A percentile compares a stretch with the other conserved stretches of the same genome.
Conservation (phyloP, 1,140 invertebrate species). For the Hypsibius dujardini region DNA sequence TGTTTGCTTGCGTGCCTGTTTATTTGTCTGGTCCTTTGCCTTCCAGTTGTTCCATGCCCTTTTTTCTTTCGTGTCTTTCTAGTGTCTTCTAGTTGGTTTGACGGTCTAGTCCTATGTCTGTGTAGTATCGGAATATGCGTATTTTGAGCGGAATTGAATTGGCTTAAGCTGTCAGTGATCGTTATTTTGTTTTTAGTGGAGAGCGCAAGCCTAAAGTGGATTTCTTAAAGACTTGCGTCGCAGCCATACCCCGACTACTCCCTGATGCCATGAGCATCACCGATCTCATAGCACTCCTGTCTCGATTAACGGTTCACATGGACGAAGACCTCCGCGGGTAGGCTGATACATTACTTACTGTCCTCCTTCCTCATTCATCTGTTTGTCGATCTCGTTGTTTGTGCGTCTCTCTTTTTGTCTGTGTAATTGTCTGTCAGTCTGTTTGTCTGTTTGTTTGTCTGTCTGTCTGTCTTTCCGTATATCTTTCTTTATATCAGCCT, state of each 20-base stretch:
- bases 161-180: conserved; percentile 8
- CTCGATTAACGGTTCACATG: conserved; percentile 63
- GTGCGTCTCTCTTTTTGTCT: too few relatives aligned
- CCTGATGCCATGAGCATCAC: conserved; percentile 85
- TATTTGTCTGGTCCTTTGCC: neutral
- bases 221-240: conserved; percentile 90
- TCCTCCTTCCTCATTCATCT: conserved; percentile 11
- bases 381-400: conserved; percentile 18
- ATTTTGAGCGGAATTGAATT: neutral
- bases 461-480: neutral
- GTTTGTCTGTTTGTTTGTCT: neutral
- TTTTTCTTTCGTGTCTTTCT: neutral
- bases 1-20: neutral
- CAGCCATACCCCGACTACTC: conserved; percentile 86
- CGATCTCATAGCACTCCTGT: conserved; percentile 79
- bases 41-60: neutral
- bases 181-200: conserved; percentile 36
- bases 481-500: neutral
- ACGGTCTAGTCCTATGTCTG: neutral
- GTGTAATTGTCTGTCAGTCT: conserved; percentile 30
- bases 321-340: conserved; percentile 42
- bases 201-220: conserved; percentile 96
- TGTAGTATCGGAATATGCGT: neutral
- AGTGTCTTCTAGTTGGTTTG: neutral
- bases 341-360: conserved; percentile 19